These are phyloP conservation scores for Lepetodrilus schrolli DNA, from an alignment of 2,888 invertebrate genomes.

Conservation along the genomic window DNA sequence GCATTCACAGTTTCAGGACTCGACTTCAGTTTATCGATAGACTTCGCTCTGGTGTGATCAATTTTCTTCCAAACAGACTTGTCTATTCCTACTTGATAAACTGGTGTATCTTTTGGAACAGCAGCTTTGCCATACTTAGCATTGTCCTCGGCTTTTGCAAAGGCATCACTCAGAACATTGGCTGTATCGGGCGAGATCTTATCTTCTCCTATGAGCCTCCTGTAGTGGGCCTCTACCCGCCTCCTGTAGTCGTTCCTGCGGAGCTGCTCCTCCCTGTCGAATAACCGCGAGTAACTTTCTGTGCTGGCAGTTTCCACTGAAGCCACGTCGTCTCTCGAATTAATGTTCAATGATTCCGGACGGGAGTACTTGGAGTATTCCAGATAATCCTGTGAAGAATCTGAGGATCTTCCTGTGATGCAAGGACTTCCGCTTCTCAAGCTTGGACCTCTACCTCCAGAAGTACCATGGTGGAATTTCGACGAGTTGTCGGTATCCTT, in stretches of 20 bases:
- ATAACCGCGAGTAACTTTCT: conserved; percentile 30
- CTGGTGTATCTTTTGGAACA: background rate
- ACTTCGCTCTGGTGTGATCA: conserved; percentile 55
- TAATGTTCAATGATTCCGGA: conserved; percentile 14
- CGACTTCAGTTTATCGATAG: conserved; percentile 48
- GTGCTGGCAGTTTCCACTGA: background rate
- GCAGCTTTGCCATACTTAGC: conserved; percentile 34
- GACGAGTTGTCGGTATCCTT: background rate
- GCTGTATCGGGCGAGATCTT: conserved; percentile 50
- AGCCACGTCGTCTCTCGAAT: background rate
- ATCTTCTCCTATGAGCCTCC: conserved; percentile 49
- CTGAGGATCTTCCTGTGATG: no score
- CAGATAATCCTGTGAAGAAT: background rate
- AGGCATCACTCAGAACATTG: conserved; percentile 48
- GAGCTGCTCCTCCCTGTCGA: conserved; percentile 61
- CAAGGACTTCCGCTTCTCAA: background rate
- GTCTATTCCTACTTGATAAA: conserved; percentile 54
- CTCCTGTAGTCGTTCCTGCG: conserved; percentile 47
- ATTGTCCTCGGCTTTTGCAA: conserved; percentile 45
- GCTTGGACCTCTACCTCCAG: background rate
- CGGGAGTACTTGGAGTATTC: background rate
- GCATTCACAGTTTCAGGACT: conserved; percentile 14
- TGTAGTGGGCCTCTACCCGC: conserved; percentile 55
- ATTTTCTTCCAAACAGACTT: conserved; percentile 54
- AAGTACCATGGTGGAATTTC: background rate